These are phyloP conservation scores for Cephalopterus ornatus DNA, from an alignment of 2,113 vertebrate genomes.

Conservation along the genomic window DNA sequence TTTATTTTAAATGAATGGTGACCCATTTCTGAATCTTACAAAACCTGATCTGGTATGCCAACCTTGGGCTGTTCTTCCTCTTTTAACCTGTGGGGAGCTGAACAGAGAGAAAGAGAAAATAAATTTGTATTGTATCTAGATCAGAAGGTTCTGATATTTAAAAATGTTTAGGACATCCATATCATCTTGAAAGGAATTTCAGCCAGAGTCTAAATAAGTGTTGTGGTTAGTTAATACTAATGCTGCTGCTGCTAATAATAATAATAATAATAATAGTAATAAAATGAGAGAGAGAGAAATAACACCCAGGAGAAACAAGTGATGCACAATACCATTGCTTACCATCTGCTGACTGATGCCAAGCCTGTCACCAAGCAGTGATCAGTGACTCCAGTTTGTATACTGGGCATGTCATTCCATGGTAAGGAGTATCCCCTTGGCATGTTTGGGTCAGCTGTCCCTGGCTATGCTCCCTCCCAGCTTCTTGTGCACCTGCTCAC, in stretches of 20 bases:
- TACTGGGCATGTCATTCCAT: rapidly evolving
- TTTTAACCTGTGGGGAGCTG: neutral
- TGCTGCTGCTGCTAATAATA: neutral
- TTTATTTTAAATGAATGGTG: neutral
- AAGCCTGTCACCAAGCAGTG: neutral
- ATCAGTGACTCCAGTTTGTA: neutral
- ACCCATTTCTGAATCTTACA: neutral
- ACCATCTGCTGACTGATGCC: neutral
- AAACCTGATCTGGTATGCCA: neutral
- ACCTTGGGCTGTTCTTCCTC: neutral
- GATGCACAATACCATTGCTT: neutral
- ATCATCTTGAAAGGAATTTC: neutral
- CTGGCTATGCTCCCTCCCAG: neutral
- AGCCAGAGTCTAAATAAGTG: neutral
- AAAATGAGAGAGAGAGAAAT: neutral
- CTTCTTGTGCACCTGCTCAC: neutral
- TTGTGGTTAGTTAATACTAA: neutral
- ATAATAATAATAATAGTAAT: neutral
- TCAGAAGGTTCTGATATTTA: neutral
- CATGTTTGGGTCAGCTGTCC: neutral
- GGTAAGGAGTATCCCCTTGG: neutral
- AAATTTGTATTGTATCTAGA: neutral
- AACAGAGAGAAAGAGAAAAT: neutral
- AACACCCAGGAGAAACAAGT: neutral
- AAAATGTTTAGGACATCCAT: neutral